phyloP scores from a whole-genome alignment of 2,113 vertebrate genomes.

The Euleptes europaea region DNA sequence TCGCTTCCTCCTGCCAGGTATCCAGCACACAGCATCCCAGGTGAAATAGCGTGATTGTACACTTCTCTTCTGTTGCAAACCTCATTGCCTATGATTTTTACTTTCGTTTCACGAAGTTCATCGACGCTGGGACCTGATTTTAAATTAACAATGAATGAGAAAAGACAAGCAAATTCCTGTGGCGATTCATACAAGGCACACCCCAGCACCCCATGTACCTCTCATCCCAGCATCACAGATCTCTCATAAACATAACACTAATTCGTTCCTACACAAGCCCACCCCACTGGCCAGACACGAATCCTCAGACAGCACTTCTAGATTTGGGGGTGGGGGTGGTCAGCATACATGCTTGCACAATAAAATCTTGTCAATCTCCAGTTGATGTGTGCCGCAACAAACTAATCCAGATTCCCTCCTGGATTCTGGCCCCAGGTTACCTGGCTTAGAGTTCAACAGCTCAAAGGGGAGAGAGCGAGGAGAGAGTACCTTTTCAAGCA shows the following conservation, averaged over 20 bases:
- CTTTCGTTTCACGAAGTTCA: conserved; percentile 85
- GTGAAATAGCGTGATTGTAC: conserved; percentile 72
- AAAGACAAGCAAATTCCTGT: background rate
- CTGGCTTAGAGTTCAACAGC: no score
- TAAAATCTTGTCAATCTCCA: no score
- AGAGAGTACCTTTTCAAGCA: no score
- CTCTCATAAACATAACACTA: background rate
- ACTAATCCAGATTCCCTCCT: no score
- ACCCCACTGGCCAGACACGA: background rate
- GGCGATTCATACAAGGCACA: background rate
- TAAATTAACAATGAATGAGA: background rate
- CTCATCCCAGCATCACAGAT: background rate
- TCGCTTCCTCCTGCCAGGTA: conserved; percentile 84
- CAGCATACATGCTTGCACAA: background rate
- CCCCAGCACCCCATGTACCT: background rate
- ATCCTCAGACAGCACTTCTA: background rate
- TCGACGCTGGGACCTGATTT: conserved; percentile 60
- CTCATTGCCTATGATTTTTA: conserved; percentile 87
- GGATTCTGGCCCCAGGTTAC: no score
- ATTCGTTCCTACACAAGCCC: background rate
- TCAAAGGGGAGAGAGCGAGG: no score
- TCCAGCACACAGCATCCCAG: conserved; percentile 91
- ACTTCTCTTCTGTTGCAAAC: conserved; percentile 77
- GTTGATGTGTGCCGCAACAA: no score
- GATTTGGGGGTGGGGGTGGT: background rate